These are phyloP conservation scores for Cottoperca gobio DNA, from an alignment of 2,797 vertebrate species.

Conservation along the genomic window DNA sequence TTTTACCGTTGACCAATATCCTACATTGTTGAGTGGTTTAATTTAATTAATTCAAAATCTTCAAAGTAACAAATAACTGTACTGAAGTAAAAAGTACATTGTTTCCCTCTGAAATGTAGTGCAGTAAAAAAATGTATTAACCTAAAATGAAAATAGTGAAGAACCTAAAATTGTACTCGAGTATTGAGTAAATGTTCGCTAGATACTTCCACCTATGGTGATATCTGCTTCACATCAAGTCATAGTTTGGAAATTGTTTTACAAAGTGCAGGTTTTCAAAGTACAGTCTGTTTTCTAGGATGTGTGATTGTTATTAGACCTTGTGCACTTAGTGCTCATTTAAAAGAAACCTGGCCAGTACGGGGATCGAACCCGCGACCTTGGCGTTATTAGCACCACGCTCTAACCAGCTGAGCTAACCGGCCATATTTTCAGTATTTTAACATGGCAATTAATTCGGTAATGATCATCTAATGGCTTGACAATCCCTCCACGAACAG, in stretches of 20 bases:
- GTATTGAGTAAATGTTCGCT: no score
- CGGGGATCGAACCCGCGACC: constrained; percentile 72
- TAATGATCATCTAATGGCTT: not conserved
- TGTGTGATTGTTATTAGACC: not conserved
- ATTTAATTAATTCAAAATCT: not conserved
- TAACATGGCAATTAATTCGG: not conserved
- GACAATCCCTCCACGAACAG: not conserved
- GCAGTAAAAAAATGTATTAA: no score
- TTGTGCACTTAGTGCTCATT: no score
- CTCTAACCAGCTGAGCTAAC: constrained; percentile 79
- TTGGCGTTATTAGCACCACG: constrained; percentile 84
- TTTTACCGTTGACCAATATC: not conserved
- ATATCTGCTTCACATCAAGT: no score
- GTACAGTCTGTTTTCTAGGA: no score
- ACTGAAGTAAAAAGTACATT: no score
- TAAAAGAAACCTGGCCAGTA: constrained; percentile 31
- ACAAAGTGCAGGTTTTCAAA: no score
- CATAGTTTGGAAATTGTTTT: no score
- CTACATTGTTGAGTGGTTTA: not conserved
- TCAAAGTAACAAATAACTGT: not conserved
- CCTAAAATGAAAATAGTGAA: no score
- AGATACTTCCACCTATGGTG: no score
- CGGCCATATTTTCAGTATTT: constrained; percentile 19
- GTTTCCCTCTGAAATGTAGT: no score
- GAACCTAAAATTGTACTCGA: no score